These are phyloP conservation scores for Tetragonisca angustula DNA, from an alignment of 2,888 invertebrate species.

Conservation along the genomic window DNA sequence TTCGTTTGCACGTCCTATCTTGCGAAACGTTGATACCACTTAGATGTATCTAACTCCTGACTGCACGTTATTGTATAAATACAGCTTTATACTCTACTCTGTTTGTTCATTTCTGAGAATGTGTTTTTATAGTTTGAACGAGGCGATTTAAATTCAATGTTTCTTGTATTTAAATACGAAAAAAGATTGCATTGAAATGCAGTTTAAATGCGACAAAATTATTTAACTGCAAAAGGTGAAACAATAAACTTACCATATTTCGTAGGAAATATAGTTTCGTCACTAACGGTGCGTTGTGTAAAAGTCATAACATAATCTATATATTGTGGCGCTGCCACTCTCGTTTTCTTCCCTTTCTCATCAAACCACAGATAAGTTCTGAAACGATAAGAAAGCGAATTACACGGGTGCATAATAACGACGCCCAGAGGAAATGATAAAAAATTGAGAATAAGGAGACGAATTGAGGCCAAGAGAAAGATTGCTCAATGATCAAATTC, in stretches of 20 bases:
- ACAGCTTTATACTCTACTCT: neutral
- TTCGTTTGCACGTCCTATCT: neutral
- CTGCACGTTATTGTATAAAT: conserved; percentile 10
- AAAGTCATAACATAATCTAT: conserved; percentile 99
- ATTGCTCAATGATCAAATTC: conserved; percentile 3
- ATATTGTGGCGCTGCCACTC: conserved; percentile 98
- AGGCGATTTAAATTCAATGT: too few species aligned
- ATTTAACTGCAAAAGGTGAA: neutral
- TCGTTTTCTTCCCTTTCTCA: conserved; percentile 99
- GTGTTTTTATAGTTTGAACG: neutral
- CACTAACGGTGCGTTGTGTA: conserved; percentile 98
- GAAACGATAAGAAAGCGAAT: conserved; percentile 75
- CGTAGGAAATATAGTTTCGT: conserved; percentile 98
- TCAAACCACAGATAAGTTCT: conserved; percentile 99
- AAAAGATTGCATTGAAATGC: neutral
- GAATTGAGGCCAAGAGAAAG: neutral
- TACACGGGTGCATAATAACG: conserved; percentile 13
- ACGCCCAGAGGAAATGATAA: neutral
- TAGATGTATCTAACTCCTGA: neutral
- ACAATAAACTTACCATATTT: conserved; percentile 92
- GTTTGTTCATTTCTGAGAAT: neutral
- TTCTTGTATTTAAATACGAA: too few species aligned
- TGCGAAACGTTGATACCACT: neutral
- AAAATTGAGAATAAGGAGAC: neutral
- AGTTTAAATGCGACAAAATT: neutral